Evolutionary conservation across 2,113 vertebrate genomes (phyloP).

Genomic region (Varanus salvator): DNA sequence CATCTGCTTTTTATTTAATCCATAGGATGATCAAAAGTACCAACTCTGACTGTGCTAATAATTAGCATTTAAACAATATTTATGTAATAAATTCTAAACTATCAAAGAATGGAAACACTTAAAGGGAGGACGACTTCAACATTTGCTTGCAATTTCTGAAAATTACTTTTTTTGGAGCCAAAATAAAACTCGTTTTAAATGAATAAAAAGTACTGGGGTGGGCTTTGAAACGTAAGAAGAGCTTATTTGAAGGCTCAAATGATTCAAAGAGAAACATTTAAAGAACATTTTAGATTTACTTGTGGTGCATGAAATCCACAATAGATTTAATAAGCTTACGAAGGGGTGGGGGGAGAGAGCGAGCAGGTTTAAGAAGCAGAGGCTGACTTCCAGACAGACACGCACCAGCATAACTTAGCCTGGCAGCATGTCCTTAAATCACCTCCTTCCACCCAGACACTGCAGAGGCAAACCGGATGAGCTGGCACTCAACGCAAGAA

Average conservation of each 20-base stretch:
- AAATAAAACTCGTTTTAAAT: background rate
- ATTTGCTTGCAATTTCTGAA: background rate
- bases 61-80: background rate
- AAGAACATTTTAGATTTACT: background rate
- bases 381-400: background rate
- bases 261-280: background rate
- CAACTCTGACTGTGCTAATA: background rate
- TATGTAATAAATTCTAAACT: background rate
- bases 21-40: background rate
- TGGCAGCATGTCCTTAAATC: constrained; percentile 59
- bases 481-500: background rate
- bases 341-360: too few species aligned
- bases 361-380: too few species aligned
- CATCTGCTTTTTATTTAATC: background rate
- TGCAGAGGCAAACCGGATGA: constrained; percentile 21
- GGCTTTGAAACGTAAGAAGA: background rate
- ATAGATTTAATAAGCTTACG: background rate
- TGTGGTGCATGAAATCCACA: background rate
- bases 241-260: background rate
- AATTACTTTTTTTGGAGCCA: background rate
- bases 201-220: background rate
- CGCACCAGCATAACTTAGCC: constrained; percentile 20
- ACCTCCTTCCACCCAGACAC: constrained; percentile 50
- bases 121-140: background rate
- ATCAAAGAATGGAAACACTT: background rate